phyloP scores from a whole-genome alignment of 2,113 vertebrate genomes.

The Cranoglanis bouderius region DNA sequence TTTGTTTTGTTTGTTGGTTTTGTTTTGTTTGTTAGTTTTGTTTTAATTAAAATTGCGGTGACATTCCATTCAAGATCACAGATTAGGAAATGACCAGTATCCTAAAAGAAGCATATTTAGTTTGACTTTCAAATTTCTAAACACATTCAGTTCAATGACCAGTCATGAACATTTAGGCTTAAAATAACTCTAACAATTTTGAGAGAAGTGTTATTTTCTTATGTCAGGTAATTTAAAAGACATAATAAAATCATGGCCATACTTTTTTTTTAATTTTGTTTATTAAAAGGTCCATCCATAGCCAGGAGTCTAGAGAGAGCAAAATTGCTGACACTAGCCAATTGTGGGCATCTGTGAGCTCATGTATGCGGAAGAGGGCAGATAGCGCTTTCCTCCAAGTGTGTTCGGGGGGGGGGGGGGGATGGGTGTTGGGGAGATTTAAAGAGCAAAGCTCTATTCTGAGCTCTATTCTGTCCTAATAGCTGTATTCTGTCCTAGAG shows the following conservation, averaged over 20 bases:
- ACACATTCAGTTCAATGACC: not conserved
- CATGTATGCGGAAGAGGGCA: not conserved
- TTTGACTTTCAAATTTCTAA: not conserved
- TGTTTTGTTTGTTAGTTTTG: not conserved
- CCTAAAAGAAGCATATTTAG: not conserved
- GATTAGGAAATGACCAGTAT: not conserved
- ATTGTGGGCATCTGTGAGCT: not conserved
- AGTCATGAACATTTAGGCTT: not conserved
- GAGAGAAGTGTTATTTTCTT: not conserved
- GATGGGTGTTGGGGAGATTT: no score
- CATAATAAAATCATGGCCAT: not conserved
- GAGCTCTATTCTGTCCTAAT: no score
- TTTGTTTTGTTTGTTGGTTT: not conserved
- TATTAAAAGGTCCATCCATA: not conserved
- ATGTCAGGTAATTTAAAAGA: not conserved
- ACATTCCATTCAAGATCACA: not conserved
- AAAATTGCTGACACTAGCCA: not conserved
- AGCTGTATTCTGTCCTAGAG: not conserved
- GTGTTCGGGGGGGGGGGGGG: no score
- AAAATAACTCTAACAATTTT: not conserved
- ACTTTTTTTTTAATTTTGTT: not conserved
- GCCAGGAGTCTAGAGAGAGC: not conserved
- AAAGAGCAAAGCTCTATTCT: no score
- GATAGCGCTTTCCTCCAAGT: no score
- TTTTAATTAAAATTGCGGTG: not conserved